Conservation (phyloP, 2,888 invertebrate species). For the Tipula vernalis region DNA sequence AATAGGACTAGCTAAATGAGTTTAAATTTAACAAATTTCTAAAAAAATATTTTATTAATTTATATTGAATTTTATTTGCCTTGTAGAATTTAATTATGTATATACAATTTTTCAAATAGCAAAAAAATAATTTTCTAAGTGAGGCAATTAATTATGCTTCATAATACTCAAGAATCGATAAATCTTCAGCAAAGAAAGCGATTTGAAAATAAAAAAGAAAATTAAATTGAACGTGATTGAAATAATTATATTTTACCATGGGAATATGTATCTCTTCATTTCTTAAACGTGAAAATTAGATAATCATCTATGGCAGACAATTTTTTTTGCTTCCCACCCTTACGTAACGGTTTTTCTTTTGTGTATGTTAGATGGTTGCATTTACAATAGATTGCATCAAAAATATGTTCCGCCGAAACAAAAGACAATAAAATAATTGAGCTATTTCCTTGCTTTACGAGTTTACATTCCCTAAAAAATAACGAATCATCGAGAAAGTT, state of each 20-base stretch:
- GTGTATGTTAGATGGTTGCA: neutral
- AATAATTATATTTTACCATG: neutral
- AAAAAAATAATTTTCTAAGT: neutral
- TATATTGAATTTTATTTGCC: too few species aligned
- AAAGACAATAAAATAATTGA: neutral
- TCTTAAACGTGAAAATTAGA: neutral
- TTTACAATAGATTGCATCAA: neutral
- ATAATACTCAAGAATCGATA: neutral
- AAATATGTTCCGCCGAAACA: neutral
- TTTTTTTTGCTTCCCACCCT: neutral
- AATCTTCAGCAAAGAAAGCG: neutral
- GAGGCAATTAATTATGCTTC: neutral
- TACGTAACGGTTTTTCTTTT: neutral
- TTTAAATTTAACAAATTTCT: too few species aligned
- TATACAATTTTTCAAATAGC: neutral
- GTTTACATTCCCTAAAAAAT: neutral
- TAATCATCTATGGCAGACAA: neutral
- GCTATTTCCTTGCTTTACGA: neutral
- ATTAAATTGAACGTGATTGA: neutral
- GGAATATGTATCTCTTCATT: neutral
- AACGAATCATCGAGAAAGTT: neutral
- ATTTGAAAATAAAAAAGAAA: neutral
- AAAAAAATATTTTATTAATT: too few species aligned
- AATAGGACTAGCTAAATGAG: too few species aligned
- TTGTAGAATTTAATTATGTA: too few species aligned